A percentile compares a stretch with the other conserved stretches of the same genome.
These are phyloP conservation scores for Conomelus anceps DNA, from an alignment of 2,888 invertebrate genomes.

Conservation along the genomic window DNA sequence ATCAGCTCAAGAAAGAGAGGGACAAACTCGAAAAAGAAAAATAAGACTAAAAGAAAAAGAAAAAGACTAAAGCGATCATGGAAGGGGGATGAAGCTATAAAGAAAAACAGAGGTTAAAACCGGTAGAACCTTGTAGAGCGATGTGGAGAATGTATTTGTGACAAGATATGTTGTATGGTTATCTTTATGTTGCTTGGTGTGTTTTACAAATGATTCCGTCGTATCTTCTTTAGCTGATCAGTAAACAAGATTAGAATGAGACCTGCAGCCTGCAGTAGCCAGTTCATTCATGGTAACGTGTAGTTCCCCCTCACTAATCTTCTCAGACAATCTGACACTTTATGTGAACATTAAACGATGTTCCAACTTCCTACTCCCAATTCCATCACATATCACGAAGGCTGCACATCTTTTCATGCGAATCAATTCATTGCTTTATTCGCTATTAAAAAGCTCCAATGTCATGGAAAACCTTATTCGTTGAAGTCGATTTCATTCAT, in stretches of 20 bases:
- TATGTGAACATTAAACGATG: background rate
- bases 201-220: background rate
- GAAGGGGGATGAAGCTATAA: background rate
- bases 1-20: background rate
- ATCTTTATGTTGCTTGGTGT: background rate
- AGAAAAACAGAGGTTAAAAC: background rate
- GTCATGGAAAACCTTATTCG: background rate
- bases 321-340: background rate
- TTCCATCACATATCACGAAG: background rate
- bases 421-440: background rate
- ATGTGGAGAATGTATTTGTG: background rate
- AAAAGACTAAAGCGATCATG: background rate
- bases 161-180: background rate
- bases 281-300: background rate
- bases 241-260: background rate
- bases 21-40: background rate
- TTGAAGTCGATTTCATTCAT: background rate
- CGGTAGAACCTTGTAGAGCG: background rate
- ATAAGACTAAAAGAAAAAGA: background rate
- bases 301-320: background rate
- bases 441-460: background rate
- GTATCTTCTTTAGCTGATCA: background rate
- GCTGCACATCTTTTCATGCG: background rate
- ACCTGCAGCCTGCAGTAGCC: background rate
- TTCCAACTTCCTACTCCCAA: background rate